Evolutionary conservation across 2,797 vertebrate genomes (phyloP), one percentile per base, ranked within the genome.

Genomic region (Lutjanus campechanus): DNA sequence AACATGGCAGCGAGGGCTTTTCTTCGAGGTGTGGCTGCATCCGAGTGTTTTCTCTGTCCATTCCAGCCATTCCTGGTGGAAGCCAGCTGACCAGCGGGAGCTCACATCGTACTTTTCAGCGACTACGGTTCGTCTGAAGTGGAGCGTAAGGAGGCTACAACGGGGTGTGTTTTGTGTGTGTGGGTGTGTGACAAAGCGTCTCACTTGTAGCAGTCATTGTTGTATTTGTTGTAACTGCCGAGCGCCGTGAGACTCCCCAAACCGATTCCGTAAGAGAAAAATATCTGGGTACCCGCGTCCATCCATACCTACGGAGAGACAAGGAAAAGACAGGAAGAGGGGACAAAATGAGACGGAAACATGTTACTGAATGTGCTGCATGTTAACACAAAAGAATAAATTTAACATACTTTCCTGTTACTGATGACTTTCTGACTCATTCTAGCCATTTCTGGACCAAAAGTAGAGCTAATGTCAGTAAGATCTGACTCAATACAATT

Each of bases 151-250:
- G 46, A 44, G 68, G 36, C 16, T 49, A n/a, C 41, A 22, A 7
- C 15, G 47, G 7, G 20, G 1, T 5, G 36, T 12, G n/a, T 55
- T 25, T 16, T 60, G 25, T 67, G 66, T 65, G 53, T 62, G 60
- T 49, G 59, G 44, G 56, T 60, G 74, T 17, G 54, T 71, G 75
- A 68, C 50, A 66, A 79, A 72, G 81, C 51, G 12, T 61, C 95
- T 94, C 89, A 98, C 97, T 95, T 97, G 91, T 97, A 97, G 84
- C 97, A 99, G 89, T 98, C 95, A 84, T 98, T 98, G 94, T 95
- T 96, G 64, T 96, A 99, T 83, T 97, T 97, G 91, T 99, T 99
- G 94, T 99, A 99, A 93, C 98, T 98, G 78, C 98, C 97, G 78
- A 99, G 88, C 17, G 97, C 97, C 0, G 97, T 97, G 73, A 98